Base-by-base conservation (phyloP, 2,113 vertebrate genomes). In the Himantopus leucocephalus region DNA sequence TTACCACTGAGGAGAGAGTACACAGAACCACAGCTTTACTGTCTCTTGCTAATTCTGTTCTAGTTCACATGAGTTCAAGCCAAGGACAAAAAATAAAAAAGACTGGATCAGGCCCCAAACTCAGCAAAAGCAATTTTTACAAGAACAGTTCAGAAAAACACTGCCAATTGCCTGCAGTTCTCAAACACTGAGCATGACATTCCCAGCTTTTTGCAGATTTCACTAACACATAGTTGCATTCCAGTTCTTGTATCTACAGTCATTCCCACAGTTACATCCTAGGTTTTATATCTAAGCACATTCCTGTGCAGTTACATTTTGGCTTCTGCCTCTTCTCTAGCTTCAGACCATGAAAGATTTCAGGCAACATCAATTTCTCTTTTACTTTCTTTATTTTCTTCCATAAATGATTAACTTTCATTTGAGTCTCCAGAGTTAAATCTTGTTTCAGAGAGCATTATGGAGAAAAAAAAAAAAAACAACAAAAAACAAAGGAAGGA, bases 1-100 rank as follows among this genome's bases (percentile, higher is more conserved):
- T 92, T 64, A 87, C 55, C 32, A 48, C 73, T 15, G 48, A 75
- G 60, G 58, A 64, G 52, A 87, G 66, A 84, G 64, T 13, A 64
- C 21, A 39, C 16, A 48, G 39, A 86, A 68, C 66, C 56, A 63
- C 56, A 85, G 74, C 60, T 78, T 75, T 85, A 60, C 84, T 72
- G 91, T 76, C 84, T 82, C 89, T 39, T 78, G 84, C 80, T 90
- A 95, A 88, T 75, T 85, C 64, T 3, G 0, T 87, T 89, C 72
- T 12, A 85, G 94, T 89, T 97, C 96, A 95, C 70, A 75, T 35
- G 62, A 96, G 81, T 79, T 72, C 77, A 96, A 85, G 91, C 84
- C 89, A 96, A 97, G 68, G 86, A 71, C 14, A 74, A 11, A n/a
- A 21, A 32, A 24, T 32, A 26, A 55, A 53, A 55, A 11, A 29